Conservation (phyloP, 2,888 invertebrate genomes). For the Rapana venosa region DNA sequence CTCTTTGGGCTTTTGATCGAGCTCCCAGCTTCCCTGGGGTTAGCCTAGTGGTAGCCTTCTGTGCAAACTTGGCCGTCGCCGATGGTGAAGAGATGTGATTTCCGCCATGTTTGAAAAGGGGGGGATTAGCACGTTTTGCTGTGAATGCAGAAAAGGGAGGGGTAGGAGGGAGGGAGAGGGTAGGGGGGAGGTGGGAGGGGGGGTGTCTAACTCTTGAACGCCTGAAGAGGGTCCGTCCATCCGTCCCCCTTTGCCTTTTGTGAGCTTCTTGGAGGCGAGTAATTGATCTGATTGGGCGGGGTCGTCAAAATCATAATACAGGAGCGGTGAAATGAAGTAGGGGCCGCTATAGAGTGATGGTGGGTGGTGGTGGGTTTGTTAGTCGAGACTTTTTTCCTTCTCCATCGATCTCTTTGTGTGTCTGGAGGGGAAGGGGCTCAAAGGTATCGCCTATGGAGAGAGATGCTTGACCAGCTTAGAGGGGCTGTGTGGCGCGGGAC, state of each 20-base stretch:
- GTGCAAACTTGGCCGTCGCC: constrained; percentile 32
- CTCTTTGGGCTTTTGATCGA: constrained; percentile 32
- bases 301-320: constrained; percentile 27
- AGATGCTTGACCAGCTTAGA: no score
- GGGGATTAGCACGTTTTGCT: constrained; percentile 41
- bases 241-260: constrained; percentile 20
- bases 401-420: neutral
- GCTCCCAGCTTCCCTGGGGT: no score
- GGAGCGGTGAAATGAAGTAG: constrained; percentile 25
- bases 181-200: no score
- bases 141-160: neutral
- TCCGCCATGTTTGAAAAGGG: constrained; percentile 41
- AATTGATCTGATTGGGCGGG: constrained; percentile 32
- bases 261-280: constrained; percentile 22
- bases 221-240: neutral
- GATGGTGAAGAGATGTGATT: neutral
- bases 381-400: neutral
- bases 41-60: neutral
- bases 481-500: no score
- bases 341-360: neutral
- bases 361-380: neutral
- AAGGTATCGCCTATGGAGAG: neutral
- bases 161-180: neutral
- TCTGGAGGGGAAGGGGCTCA: neutral
- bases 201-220: neutral